Evolutionary conservation across 2,888 invertebrate genomes (phyloP), one percentile per base, ranked within the genome.

Genomic region (Neoitamus cyanurus): DNA sequence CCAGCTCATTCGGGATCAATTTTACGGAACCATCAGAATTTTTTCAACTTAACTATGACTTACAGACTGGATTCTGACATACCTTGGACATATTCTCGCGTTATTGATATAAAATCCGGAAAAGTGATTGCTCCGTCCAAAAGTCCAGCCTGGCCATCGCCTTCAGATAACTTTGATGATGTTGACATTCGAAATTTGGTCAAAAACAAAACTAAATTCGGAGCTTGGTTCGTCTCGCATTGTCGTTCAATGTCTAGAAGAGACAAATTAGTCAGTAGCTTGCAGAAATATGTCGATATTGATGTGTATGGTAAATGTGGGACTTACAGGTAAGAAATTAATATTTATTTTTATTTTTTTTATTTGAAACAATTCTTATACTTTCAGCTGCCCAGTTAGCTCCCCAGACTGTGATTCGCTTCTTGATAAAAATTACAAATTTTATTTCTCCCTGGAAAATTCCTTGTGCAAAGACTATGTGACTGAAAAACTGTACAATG

Each of bases 381-480:
- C 3, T 88, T 89, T 7, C 86, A 91, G 91, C n/a, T 91, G 91
- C 70, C 86, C 86, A 0, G 87, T 86, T 25, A 86, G 86, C 0
- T 88, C 90, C 78, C 70, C 87, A 28, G 90, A 88, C 31, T 93
- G 93, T 85, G 87, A 89, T 34, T 87, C 87, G 13, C 90, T 90
- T 89, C 85, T 92, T 42, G 92, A 92, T 86, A 89, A 90, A 15
- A 92, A 93, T 85, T 95, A 95, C 88, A 94, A 93, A 88, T 95
- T 95, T 88, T 95, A 95, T 88, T 90, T 95, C 84, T 90, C 93
- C 6, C 95, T 95, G 87, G 95, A 95, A 88, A 95, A 95, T 88
- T 94, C 94, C 7, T 92, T 94, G 85, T 95, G 95, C 90, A 90
- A 91, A 72, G 95, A 95, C 89, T 95, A 95, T 89, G 93, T 95